Percentiles rank a stretch among this genome's conserved stretches.
Evolutionary conservation across 2,888 invertebrate species (phyloP).

Genomic region (Aleiodes leptofemur): DNA sequence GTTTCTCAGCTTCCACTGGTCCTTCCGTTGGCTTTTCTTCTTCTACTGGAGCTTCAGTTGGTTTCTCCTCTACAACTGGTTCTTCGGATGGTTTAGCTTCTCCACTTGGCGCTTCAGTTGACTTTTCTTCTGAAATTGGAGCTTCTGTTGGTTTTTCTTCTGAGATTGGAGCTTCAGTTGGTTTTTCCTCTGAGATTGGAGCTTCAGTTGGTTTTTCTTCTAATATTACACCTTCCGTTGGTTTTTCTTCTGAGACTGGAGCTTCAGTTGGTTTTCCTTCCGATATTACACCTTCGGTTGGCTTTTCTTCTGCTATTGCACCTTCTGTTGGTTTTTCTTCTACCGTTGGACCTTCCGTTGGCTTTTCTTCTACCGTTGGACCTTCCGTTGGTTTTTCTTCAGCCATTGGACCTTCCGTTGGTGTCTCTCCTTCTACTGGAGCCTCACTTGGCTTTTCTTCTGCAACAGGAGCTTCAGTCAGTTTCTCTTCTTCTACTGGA

Average conservation of each 20-base stretch:
- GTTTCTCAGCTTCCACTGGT: neutral
- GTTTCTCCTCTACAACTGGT: conserved; percentile 25
- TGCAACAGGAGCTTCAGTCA: conserved; percentile 14
- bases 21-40: conserved; percentile 4
- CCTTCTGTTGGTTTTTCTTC: conserved; percentile 40
- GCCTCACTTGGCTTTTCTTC: conserved; percentile 30
- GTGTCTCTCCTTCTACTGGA: conserved; percentile 31
- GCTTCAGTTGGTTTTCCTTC: conserved; percentile 42
- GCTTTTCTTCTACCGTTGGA: conserved; percentile 27
- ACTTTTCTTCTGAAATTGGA: too few species aligned
- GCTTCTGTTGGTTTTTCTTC: too few species aligned
- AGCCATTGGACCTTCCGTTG: conserved; percentile 36
- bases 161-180: too few species aligned
- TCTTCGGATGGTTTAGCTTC: neutral
- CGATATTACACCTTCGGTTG: neutral
- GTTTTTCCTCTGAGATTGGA: too few species aligned
- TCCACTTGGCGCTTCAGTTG: conserved; percentile 8
- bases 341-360: conserved; percentile 39
- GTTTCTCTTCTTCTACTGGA: conserved; percentile 8
- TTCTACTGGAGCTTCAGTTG: conserved; percentile 44
- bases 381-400: conserved; percentile 32
- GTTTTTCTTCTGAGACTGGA: conserved; percentile 35
- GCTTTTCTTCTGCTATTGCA: conserved; percentile 4
- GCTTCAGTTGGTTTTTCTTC: neutral
- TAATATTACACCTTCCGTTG: neutral